Percentiles rank a stretch among this genome's conserved stretches.
These are phyloP conservation scores for Polypedilum vanderplanki DNA, from an alignment of 1,140 invertebrate genomes.

Conservation along the genomic window DNA sequence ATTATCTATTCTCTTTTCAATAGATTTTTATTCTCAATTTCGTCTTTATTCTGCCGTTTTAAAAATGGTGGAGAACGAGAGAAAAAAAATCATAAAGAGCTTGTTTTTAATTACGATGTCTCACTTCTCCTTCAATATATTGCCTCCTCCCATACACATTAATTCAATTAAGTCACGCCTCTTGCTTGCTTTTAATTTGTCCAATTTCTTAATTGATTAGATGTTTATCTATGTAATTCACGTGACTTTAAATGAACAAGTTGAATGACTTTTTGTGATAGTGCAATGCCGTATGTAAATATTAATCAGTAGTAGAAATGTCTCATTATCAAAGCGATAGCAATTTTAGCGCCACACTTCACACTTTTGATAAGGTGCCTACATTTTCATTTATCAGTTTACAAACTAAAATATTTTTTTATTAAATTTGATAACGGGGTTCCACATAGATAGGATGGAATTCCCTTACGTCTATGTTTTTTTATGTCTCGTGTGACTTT, in stretches of 20 bases:
- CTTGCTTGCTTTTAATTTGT: background rate
- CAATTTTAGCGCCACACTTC: constrained; percentile 10
- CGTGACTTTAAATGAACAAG: background rate
- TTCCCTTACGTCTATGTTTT: constrained; percentile 2
- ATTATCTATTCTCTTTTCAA: background rate
- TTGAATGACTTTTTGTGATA: background rate
- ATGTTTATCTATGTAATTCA: background rate
- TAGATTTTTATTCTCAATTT: background rate
- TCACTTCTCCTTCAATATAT: background rate
- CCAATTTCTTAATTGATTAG: background rate
- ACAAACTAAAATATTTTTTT: constrained; percentile 19
- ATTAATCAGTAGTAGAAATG: background rate
- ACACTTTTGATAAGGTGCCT: constrained; percentile 1
- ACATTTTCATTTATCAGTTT: constrained; percentile 7
- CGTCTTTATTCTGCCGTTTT: background rate
- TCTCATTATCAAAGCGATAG: constrained; percentile 16
- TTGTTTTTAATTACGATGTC: background rate
- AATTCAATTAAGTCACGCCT: background rate
- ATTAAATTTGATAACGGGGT: constrained; percentile 17
- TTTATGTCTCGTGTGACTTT: constrained; percentile 4
- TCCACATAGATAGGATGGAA: background rate
- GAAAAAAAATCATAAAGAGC: background rate
- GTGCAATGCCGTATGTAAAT: background rate
- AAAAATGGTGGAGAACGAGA: background rate
- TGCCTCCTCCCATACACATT: background rate